Conservation (phyloP, 2,888 invertebrate species). For the Cerceris ruficornis region DNA sequence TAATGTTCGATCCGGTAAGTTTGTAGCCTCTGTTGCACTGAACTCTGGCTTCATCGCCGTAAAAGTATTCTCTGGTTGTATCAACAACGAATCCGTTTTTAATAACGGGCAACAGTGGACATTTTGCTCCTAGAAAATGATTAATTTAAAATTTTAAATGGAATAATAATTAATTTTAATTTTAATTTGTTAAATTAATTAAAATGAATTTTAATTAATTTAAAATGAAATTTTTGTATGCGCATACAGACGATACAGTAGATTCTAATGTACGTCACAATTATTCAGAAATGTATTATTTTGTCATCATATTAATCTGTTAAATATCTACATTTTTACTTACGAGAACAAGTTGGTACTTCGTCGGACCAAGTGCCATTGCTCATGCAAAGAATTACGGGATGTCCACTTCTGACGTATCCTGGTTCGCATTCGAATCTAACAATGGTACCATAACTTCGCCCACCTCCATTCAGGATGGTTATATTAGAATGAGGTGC, state of each 20-base stretch:
- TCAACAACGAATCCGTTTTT: constrained; percentile 95
- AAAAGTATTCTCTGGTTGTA: constrained; percentile 89
- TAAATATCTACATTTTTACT: constrained; percentile 69
- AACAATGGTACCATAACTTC: constrained; percentile 96
- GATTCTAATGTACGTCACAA: too few relatives aligned
- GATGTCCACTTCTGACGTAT: constrained; percentile 93
- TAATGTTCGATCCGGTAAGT: constrained; percentile 91
- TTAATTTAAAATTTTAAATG: neutral
- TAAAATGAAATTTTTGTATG: too few relatives aligned
- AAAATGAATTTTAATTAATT: too few relatives aligned
- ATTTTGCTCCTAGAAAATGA: constrained; percentile 84
- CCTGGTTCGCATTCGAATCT: constrained; percentile 96
- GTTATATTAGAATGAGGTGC: constrained; percentile 94
- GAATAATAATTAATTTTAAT: too few relatives aligned
- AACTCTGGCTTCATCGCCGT: constrained; percentile 94
- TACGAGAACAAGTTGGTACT: constrained; percentile 92
- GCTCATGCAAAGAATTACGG: constrained; percentile 96
- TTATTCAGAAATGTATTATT: neutral
- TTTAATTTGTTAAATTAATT: too few relatives aligned
- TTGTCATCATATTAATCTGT: neutral
- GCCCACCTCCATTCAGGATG: constrained; percentile 93
- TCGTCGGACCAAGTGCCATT: constrained; percentile 97
- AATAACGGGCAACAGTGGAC: constrained; percentile 90
- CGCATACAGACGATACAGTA: too few relatives aligned
- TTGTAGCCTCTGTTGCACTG: constrained; percentile 96